Base-by-base conservation (phyloP, 2,797 vertebrate species). In the Acanthornis magna region DNA sequence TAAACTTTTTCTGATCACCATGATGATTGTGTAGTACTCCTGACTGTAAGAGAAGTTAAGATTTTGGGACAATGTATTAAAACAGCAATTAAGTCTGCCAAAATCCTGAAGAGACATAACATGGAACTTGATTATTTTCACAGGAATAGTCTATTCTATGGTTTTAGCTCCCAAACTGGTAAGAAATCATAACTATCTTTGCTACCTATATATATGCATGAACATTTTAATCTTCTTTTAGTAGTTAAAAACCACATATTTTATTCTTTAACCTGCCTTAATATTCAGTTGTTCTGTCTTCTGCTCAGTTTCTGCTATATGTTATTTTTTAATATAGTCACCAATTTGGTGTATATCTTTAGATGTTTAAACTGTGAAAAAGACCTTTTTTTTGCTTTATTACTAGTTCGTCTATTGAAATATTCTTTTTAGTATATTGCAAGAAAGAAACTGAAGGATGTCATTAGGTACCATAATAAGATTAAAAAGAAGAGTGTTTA, bases 401-500 rank as follows among this genome's bases (percentile, higher is more conserved):
- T 86, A 45, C 13, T 72, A 45, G 16, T 45, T 95, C 79, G 86
- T 73, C 29, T 93, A 53, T n/a, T 89, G 53, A 91, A 90, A 73
- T 80, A 74, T 40, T 80, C 7, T 72, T 93, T 85, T 84, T 73
- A 86, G 48, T 76, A 63, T 70, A 40, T 84, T 93, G n/a, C 66
- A 75, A 66, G 85, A 94, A 94, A 91, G 66, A 65, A 53, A 71
- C 21, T 54, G 60, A 87, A 61, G 47, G 13, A 76, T 91, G 34
- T 42, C 34, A 79, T 79, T 91, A 91, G 48, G 18, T 30, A 89
- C n/a, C 9, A 34, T 91, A 91, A 87, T 8, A 75, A 75, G 62
- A 94, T 78, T 90, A 75, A 85, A 91, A 93, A 83, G n/a, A 79
- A 42, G 45, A 67, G 34, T 70, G 74, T 89, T 91, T 92, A 17